Evolutionary conservation across 2,113 vertebrate genomes (phyloP).

Genomic region (Ranitomeya variabilis): DNA sequence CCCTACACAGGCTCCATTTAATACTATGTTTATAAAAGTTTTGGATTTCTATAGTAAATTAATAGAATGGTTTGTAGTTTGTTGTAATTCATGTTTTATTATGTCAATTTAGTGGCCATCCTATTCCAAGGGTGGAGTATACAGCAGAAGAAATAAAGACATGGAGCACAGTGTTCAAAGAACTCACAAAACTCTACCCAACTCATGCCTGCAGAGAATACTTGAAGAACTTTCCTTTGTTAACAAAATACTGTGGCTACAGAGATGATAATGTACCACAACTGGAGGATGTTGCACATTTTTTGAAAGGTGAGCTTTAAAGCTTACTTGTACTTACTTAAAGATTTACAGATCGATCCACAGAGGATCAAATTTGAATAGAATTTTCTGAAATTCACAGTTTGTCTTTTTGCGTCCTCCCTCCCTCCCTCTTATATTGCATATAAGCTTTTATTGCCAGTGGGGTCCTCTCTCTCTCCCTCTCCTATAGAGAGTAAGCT

Average conservation of each 20-base stretch:
- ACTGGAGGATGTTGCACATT: conserved; percentile 89
- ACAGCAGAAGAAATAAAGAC: conserved; percentile 90
- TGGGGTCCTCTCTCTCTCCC: no score
- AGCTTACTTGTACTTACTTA: neutral
- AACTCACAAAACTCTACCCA: conserved; percentile 93
- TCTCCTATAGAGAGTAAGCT: no score
- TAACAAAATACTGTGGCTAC: conserved; percentile 91
- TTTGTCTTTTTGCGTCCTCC: no score
- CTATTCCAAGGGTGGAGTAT: conserved; percentile 91
- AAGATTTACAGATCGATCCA: no score
- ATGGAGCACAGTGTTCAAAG: conserved; percentile 91
- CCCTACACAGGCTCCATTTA: neutral
- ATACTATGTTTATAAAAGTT: neutral
- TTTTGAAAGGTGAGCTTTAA: conserved; percentile 84
- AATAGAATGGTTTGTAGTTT: neutral
- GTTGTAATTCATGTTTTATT: neutral
- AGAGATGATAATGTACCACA: conserved; percentile 95
- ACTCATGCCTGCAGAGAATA: conserved; percentile 95
- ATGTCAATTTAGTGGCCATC: conserved; percentile 80
- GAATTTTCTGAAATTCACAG: no score
- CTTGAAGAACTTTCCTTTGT: conserved; percentile 91
- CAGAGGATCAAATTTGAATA: no score
- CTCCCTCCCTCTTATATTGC: no score
- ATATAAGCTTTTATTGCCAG: no score
- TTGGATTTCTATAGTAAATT: neutral